These are phyloP conservation scores for Sphenopsis melanotis DNA, from an alignment of 2,797 vertebrate genomes.

Conservation along the genomic window DNA sequence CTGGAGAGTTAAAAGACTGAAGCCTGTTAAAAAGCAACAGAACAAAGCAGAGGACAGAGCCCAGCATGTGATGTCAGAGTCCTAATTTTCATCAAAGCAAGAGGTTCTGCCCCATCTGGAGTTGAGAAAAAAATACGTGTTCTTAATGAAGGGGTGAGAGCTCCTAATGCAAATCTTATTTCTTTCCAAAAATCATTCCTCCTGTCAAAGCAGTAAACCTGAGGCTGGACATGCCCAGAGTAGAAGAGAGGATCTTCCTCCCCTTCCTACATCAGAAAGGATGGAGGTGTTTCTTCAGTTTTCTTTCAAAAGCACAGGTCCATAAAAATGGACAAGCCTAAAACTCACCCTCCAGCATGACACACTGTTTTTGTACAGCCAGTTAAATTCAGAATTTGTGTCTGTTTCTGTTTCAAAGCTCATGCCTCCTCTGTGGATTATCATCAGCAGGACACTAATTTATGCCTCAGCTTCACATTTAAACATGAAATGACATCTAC, in stretches of 20 bases:
- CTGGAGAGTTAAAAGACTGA: neutral
- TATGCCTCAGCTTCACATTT: neutral
- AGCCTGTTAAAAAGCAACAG: neutral
- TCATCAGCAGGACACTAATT: neutral
- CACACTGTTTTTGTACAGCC: neutral
- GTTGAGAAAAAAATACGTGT: neutral
- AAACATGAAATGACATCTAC: slow-evolving; percentile 19
- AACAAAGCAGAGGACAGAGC: neutral
- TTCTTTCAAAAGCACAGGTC: neutral
- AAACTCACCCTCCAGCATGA: neutral
- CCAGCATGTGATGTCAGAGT: accelerated
- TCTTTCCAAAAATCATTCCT: neutral
- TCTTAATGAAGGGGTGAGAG: neutral
- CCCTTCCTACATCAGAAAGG: neutral
- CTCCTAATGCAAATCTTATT: neutral
- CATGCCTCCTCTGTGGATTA: neutral
- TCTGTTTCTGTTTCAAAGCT: neutral
- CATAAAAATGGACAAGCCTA: neutral
- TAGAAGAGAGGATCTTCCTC: neutral
- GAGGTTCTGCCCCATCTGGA: neutral
- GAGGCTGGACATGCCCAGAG: neutral
- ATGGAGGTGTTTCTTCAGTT: neutral
- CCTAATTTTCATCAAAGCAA: neutral
- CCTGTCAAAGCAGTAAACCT: neutral
- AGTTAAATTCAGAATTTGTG: neutral